Base-by-base conservation (phyloP, 2,797 vertebrate species). In the Helicolenus hilgendorfi region DNA sequence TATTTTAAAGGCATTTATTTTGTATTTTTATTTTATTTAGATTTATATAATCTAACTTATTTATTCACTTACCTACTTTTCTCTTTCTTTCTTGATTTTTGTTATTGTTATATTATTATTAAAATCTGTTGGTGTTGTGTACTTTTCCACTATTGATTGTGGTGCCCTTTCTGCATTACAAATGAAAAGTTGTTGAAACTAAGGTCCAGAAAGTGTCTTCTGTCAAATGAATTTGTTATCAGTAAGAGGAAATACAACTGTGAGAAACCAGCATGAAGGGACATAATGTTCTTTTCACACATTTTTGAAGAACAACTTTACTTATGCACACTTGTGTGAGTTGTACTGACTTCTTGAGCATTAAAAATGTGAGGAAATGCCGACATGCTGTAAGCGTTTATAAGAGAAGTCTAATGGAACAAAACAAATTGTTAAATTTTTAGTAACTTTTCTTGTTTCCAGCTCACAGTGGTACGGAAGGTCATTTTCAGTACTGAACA, bases 351-450 rank as follows among this genome's bases (percentile, higher is more conserved):
- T 18, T 29, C 3, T 18, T n/a, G 3, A 38, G 11, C 5, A 11
- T 29, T 31, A 1, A 15, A 63, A 71, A 31, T 20, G 3, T n/a
- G 26, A 63, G 60, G 49, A 82, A 81, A 73, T 73, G 11, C 14
- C 0, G 0, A 70, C 22, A 38, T 10, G 10, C 29, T 79, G 24
- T 18, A 29, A n/a, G 41, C 5, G 18, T 45, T 64, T 68, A 11
- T 20, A 53, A 76, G 15, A 69, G 8, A 14, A 56, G 35, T 2
- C 5, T 14, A 31, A 31, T 27, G 31, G 31, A 79, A 79, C 83
- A 89, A 91, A 85, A 63, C 5, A 4, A 24, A 85, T 8, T 72
- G 45, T 83, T 38, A 20, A 5, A 29, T 81, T 86, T 85, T 93
- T 71, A 75, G 31, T 76, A 62, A 49, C 78, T 72, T 58, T 63